Evolutionary conservation across 2,888 invertebrate species (phyloP).

Genomic region (Brachyopa scutellaris): DNA sequence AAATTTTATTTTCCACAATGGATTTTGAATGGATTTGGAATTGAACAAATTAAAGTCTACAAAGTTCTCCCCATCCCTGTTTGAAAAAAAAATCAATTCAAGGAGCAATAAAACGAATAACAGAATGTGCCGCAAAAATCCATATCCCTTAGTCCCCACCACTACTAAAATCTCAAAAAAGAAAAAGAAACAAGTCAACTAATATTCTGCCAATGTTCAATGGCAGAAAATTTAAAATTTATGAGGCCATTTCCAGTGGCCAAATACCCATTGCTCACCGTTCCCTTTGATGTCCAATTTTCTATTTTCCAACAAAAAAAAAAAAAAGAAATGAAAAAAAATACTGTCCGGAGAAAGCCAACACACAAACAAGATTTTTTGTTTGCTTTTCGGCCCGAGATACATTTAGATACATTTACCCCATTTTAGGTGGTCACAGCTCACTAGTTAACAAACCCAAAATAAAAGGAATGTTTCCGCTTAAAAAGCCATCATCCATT

Average conservation of each 20-base stretch:
- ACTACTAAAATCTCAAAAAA: not conserved
- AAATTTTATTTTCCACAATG: too few relatives aligned
- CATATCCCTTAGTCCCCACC: slow-evolving; percentile 21
- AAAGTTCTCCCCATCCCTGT: not conserved
- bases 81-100: slow-evolving; percentile 61
- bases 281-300: slow-evolving; percentile 72
- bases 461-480: slow-evolving; percentile 73
- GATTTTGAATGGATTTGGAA: slow-evolving; percentile 47
- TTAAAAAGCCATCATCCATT: slow-evolving; percentile 73
- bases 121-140: slow-evolving; percentile 68
- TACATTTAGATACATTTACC: slow-evolving; percentile 73
- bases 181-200: slow-evolving; percentile 41
- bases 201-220: slow-evolving; percentile 72
- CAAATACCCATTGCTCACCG: slow-evolving; percentile 71
- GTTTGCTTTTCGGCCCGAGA: slow-evolving; percentile 56
- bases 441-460: slow-evolving; percentile 73
- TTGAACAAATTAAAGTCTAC: slow-evolving; percentile 15
- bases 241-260: slow-evolving; percentile 72
- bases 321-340: slow-evolving; percentile 12
- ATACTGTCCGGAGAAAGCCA: slow-evolving; percentile 5
- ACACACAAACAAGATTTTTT: slow-evolving; percentile 47
- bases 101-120: slow-evolving; percentile 70
- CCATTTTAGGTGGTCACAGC: slow-evolving; percentile 73
- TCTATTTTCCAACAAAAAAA: slow-evolving; percentile 57
- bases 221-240: slow-evolving; percentile 73